Base-by-base conservation (phyloP, 2,113 vertebrate species). In the Jacana jacana region DNA sequence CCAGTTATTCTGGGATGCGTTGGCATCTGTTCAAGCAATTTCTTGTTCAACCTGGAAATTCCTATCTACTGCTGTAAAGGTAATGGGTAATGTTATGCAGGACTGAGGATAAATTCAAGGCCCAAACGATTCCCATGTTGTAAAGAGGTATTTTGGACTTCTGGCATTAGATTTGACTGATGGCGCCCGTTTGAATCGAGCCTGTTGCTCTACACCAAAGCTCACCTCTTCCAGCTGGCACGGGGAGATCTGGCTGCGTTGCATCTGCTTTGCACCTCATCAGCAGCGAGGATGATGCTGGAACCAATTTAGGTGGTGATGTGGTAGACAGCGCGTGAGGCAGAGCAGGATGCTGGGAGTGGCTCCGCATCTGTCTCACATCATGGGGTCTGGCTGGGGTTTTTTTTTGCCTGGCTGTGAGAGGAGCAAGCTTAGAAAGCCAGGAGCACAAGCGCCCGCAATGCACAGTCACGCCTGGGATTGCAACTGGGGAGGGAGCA, bases 221-320 rank as follows among this genome's bases (percentile, higher is more conserved):
- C 92, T 95, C 92, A 95, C 92, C 88, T 94, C 96, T 92, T 96
- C 95, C 95, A 95, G 92, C 95, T 97, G 95, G 93, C 95, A 94
- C 7, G 0, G 49, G 7, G 37, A 69, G 40, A 49, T 40, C 71
- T 96, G 89, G 86, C 96, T 96, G 92, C 0, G 0, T 58, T 82
- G 76, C 1, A 0, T 81, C 92, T 95, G 73, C 93, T 81, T 95
- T 87, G 80, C 96, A 94, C 96, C 92, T 96, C 92, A 91, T 96
- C 96, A 96, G 84, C 88, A 58, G 37, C 3, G 0, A 87, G 84
- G 94, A 96, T 79, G 95, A 63, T 85, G 83, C 96, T 96, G 96
- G 95, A 96, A 94, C 30, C 86, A 82, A 80, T 96, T 96, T 81
- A 73, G 95, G 92, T 89, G 91, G 77, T 94, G 95, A 94, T 97